A percentile compares a stretch with the other conserved stretches of the same genome.
phyloP scores from a whole-genome alignment of 1,140 invertebrate species.

The Carposina sasakii region DNA sequence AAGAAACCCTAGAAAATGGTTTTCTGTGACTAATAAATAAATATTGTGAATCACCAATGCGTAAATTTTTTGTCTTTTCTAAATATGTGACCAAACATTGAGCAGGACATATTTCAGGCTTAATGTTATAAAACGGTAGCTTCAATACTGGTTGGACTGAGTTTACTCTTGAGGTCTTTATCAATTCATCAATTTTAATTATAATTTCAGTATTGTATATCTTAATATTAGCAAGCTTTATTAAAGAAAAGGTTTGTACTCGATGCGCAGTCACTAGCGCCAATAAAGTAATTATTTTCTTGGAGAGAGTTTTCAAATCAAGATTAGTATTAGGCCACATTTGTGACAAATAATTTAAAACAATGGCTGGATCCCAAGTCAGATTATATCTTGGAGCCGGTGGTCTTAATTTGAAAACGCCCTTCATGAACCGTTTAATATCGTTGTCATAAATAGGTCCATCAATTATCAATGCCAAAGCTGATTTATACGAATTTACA shows the following conservation, averaged over 20 bases:
- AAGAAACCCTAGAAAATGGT: background rate
- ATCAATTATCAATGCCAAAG: background rate
- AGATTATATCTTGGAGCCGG: constrained; percentile 22
- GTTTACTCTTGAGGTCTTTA: background rate
- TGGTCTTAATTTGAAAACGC: constrained; percentile 23
- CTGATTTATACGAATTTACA: constrained; percentile 16
- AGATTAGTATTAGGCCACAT: constrained; percentile 3
- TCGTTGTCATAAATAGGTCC: background rate
- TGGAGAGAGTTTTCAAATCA: constrained; percentile 14
- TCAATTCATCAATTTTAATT: background rate
- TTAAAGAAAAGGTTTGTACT: background rate
- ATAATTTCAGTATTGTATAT: background rate
- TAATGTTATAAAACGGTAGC: constrained; percentile 1
- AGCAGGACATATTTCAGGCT: constrained; percentile 6
- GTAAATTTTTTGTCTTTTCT: background rate
- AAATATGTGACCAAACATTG: background rate
- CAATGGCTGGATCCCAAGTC: constrained; percentile 28
- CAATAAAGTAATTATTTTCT: constrained; percentile 13
- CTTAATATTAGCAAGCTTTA: background rate
- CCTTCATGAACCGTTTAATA: constrained; percentile 28
- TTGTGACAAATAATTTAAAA: constrained; percentile 18
- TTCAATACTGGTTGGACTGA: background rate
- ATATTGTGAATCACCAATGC: background rate
- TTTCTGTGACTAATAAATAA: background rate
- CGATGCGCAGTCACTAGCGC: constrained; percentile 13